Evolutionary conservation across 2,888 invertebrate species (phyloP).

Genomic region (Ectemnius continuus): DNA sequence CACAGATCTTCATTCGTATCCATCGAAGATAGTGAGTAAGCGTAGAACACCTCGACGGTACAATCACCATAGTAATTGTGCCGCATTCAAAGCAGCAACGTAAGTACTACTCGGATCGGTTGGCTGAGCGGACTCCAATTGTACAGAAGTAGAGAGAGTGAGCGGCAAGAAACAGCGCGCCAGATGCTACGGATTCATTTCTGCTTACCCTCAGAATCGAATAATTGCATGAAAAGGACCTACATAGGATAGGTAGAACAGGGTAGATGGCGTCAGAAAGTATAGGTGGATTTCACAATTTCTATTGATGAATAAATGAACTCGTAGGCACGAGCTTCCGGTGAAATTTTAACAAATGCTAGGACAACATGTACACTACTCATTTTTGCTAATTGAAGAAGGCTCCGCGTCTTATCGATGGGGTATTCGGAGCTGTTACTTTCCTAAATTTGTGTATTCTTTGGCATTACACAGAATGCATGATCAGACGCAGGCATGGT

Average conservation of each 20-base stretch:
- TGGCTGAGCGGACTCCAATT: too few species aligned
- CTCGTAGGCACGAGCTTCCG: constrained; percentile 40
- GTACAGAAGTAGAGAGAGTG: too few species aligned
- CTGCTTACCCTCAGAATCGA: too few species aligned
- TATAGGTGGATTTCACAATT: constrained; percentile 29
- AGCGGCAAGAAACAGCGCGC: too few species aligned
- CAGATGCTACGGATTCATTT: too few species aligned
- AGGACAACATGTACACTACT: constrained; percentile 18
- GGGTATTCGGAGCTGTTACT: constrained; percentile 39
- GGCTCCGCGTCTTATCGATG: constrained; percentile 27
- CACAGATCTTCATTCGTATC: constrained; percentile 27
- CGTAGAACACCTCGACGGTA: too few species aligned
- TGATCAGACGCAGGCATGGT: constrained; percentile 42
- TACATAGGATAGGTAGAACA: too few species aligned
- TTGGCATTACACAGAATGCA: constrained; percentile 51
- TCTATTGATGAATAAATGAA: constrained; percentile 26
- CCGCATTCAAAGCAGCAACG: too few species aligned
- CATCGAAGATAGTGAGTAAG: constrained; percentile 36
- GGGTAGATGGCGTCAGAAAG: constrained; percentile 21
- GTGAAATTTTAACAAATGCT: constrained; percentile 40
- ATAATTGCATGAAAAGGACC: too few species aligned
- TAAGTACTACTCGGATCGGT: too few species aligned
- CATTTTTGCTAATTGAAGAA: constrained; percentile 42
- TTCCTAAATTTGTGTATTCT: constrained; percentile 50
- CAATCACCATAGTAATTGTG: too few species aligned